Evolutionary conservation across 2,888 invertebrate genomes (phyloP), one percentile per base, ranked within the genome.

Genomic region (Fabriciana adippe): DNA sequence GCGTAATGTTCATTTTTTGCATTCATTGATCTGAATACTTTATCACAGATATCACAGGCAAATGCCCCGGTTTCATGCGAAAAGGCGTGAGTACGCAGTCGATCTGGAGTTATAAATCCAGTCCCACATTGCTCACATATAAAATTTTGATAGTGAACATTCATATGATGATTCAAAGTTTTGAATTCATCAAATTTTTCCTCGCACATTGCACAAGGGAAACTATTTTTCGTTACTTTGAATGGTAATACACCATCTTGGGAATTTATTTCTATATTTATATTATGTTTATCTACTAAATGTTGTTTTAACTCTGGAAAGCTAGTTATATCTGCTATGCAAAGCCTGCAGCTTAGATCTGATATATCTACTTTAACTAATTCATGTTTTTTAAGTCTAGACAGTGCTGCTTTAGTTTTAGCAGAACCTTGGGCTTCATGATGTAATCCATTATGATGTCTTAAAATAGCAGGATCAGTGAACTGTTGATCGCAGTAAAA

Each of bases 1-100:
- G 93, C 93, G 59, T 87, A 83, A 68, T 93, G 93, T 66, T 93
- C 86, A 26, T 93, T 93, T 64, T 83, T 89, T 0, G 87, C 83
- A 72, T 90, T 90, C 45, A 85, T 86, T 0, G 93, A 93, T 1
- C 89, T 84, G 64, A 93, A 94, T 0, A 92, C 81, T 76, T 93
- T 93, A 8, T 89, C 85, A 65, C 94, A 94, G 14, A 78, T 84
- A 0, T 92, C 90, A 68, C 94, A 94, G 21, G 85, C 76, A 45
- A 85, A 82, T 0, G 85, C 81, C 0, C 90, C 92, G 0, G 84
- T 88, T 63, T 86, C 87, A 64, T 92, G 92, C 0, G 89, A 85
- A 53, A 86, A 86, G 0, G 82, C 79, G 26, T 92, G 92, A 0
- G 85, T 83, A 18, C 88, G 80, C 8, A 92, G 73, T 2, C 92